Evolutionary conservation across 2,797 vertebrate species (phyloP).

Genomic region (Sparus aurata): DNA sequence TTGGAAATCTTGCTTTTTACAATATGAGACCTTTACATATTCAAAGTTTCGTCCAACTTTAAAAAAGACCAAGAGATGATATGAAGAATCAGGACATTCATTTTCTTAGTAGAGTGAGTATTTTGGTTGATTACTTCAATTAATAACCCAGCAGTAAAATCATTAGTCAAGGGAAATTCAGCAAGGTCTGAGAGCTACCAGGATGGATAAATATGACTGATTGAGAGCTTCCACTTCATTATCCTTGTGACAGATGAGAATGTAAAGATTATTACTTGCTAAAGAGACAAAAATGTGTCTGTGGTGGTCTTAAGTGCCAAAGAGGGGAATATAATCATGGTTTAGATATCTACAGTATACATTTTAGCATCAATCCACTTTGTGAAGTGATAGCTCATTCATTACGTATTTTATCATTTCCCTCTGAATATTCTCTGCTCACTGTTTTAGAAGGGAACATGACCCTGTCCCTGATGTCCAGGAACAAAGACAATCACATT

Average conservation of each 20-base stretch:
- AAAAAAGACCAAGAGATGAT: constrained; percentile 22
- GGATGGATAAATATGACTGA: constrained; percentile 72
- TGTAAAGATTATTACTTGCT: constrained; percentile 56
- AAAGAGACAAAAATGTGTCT: constrained; percentile 32
- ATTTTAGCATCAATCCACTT: too few relatives aligned
- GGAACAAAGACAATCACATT: constrained; percentile 33
- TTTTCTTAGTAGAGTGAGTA: constrained; percentile 57
- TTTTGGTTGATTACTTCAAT: constrained; percentile 79
- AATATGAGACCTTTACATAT: neutral
- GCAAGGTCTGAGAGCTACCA: constrained; percentile 37
- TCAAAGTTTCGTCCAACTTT: constrained; percentile 29
- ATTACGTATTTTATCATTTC: constrained; percentile 4
- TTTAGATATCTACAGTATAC: neutral
- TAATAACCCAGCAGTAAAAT: constrained; percentile 74
- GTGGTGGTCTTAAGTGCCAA: neutral
- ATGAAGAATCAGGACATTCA: constrained; percentile 28
- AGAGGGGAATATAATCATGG: neutral
- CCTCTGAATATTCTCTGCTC: neutral
- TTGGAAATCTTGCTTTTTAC: too few relatives aligned
- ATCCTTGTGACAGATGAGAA: constrained; percentile 62
- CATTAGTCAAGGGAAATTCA: constrained; percentile 75
- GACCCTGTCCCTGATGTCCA: constrained; percentile 1
- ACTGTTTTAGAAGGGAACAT: neutral
- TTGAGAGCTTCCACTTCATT: constrained; percentile 77
- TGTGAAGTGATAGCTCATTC: neutral